These are phyloP conservation scores for Philopedon plagiatum DNA, from an alignment of 2,888 invertebrate species.

Conservation along the genomic window DNA sequence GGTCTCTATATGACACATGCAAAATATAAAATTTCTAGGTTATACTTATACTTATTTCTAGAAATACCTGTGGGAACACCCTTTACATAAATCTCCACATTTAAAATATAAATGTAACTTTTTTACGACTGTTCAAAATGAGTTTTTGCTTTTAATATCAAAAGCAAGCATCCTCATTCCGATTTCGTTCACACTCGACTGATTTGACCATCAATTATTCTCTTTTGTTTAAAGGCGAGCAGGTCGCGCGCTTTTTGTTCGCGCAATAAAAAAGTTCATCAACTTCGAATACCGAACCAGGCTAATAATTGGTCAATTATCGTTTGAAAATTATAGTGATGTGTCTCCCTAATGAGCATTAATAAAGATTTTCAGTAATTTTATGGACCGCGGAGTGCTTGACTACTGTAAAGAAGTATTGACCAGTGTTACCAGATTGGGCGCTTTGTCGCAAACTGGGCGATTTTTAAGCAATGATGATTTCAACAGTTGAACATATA, in stretches of 20 bases:
- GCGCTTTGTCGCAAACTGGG: too few species aligned
- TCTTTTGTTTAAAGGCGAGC: slow-evolving; percentile 31
- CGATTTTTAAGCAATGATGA: too few species aligned
- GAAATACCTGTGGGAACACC: too few species aligned
- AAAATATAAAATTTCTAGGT: too few species aligned
- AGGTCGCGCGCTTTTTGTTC: slow-evolving; percentile 20
- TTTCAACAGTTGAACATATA: too few species aligned
- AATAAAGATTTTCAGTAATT: slow-evolving; percentile 34
- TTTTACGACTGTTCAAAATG: slow-evolving; percentile 13
- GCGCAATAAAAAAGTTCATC: slow-evolving; percentile 32
- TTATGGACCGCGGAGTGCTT: slow-evolving; percentile 18
- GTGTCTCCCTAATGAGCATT: slow-evolving; percentile 36
- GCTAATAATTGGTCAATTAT: slow-evolving; percentile 44
- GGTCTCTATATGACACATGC: too few species aligned
- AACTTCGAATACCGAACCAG: slow-evolving; percentile 25
- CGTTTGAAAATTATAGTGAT: slow-evolving; percentile 41
- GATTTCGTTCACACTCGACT: slow-evolving; percentile 35
- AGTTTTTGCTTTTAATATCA: slow-evolving; percentile 32
- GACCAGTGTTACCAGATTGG: background rate
- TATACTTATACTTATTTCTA: too few species aligned
- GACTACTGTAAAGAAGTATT: background rate
- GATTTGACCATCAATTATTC: slow-evolving; percentile 24
- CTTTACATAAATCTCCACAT: too few species aligned
- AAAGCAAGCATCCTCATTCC: slow-evolving; percentile 37
- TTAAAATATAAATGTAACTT: background rate